These are phyloP conservation scores for Mesocricetus auratus DNA, from an alignment of 2,113 vertebrate genomes.

Conservation along the genomic window DNA sequence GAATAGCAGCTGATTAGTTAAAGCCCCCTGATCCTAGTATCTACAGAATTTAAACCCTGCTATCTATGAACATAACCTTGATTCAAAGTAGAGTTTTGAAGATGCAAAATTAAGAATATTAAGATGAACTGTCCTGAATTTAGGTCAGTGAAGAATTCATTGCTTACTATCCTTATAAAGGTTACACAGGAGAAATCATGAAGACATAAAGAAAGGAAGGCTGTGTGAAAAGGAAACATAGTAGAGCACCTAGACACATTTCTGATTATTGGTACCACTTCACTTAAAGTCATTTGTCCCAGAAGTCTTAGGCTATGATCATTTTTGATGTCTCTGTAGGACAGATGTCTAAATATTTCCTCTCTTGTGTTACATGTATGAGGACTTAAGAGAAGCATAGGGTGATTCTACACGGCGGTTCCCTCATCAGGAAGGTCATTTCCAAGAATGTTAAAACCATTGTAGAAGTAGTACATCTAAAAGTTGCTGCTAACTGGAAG, in stretches of 20 bases:
- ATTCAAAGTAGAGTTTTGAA: neutral
- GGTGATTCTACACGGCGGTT: neutral
- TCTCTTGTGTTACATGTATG: neutral
- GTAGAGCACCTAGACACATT: neutral
- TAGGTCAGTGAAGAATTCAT: neutral
- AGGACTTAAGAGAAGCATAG: neutral
- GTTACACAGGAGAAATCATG: neutral
- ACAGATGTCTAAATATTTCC: neutral
- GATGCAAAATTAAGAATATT: neutral
- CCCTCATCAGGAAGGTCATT: neutral
- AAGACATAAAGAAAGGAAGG: neutral
- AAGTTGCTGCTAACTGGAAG: neutral
- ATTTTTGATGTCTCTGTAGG: neutral
- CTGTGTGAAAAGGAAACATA: neutral
- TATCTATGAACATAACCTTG: neutral
- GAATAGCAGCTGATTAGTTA: neutral
- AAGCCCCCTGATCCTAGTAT: neutral
- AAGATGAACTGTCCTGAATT: neutral
- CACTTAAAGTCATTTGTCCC: neutral
- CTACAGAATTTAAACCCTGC: neutral
- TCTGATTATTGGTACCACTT: neutral
- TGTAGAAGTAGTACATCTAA: neutral
- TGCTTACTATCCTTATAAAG: neutral
- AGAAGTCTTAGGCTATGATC: neutral
- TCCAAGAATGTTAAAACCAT: neutral